Base-by-base conservation (phyloP, 2,888 invertebrate species). In the Lasioglossum figueresi region DNA sequence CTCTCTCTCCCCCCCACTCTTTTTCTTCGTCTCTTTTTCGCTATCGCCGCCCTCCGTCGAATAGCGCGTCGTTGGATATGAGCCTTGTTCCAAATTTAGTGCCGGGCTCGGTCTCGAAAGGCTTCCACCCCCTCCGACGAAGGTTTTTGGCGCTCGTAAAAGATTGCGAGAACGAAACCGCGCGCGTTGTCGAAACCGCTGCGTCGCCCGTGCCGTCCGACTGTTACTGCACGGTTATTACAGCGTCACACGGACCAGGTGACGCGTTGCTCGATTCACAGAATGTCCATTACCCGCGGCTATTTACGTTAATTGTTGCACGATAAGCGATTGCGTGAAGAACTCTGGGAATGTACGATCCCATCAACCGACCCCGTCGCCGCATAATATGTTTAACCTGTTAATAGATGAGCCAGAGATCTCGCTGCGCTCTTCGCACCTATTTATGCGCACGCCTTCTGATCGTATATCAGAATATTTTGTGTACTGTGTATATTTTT, bases 81-180 rank as follows among this genome's bases (percentile, higher is more conserved):
- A 88, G 86, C 84, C 86, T 88, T 76, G 90, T 87, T 90, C 89
- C 90, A 91, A 91, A 91, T 91, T 91, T 91, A 91, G 90, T 84
- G 75, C 14, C 85, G 72, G 68, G 70, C 88, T 82, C 82, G 80
- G 71, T 83, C 83, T 83, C 86, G 84, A 85, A 85, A 88, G 84
- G 71, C 88, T 86, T 84, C 79, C 88, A 86, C 84, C 83, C 87
- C 81, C 76, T 79, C 59, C 72, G 66, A 34, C 76, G 76, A 52
- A 80, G 63, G 78, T 83, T 83, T 87, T 83, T 82, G 83, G 80
- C 74, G 76, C 78, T 84, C 84, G 79, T 76, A 52, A 78, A 82
- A 88, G 76, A 82, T 83, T 83, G 83, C 79, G 68, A 80, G 87
- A 83, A 71, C 76, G 37, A 14, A 40, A 45, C 79, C 80, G 79